Base-by-base conservation (phyloP, 2,113 vertebrate genomes). In the Loxodonta africana region DNA sequence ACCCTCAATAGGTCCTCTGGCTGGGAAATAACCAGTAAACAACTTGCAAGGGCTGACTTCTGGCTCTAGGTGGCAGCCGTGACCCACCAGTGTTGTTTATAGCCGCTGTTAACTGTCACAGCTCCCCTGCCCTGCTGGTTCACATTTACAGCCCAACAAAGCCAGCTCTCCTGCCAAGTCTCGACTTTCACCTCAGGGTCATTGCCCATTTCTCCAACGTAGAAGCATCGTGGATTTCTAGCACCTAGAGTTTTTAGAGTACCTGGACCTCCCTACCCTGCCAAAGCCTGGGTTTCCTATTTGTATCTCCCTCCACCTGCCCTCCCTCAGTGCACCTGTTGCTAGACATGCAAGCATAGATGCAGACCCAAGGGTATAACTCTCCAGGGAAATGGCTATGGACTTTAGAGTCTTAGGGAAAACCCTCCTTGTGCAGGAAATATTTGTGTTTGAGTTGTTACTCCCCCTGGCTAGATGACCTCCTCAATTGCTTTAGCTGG, bases 51-150 rank as follows among this genome's bases (percentile, higher is more conserved):
- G 20, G 33, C 74, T 25, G 57, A n/a, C 9, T 53, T 33, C 9
- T 25, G 86, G 10, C 97, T 0, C 94, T 95, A 97, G 98, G n/a
- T 95, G 97, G 95, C 96, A 78, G 48, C 44, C 28, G 5, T 33
- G 78, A 81, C 82, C 71, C 48, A 23, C 17, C 6, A 6, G 33
- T 23, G 73, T 41, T 28, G 26, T 23, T n/a, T 8, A 41, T 37
- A 10, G 48, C 51, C 23, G 46, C 80, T 46, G 41, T 3, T 5
- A 26, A 37, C 4, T 26, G 8, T 46, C 2, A 10, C 37, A 25
- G 41, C 21, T 37, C 0, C 6, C 48, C 37, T 3, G 48, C 37
- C 60, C 73, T 25, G 33, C 1, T 23, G 5, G 33, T 23, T 86
- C 51, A 51, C 48, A 6, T 74, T 91, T 51, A 46, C 14, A 57